Base-by-base conservation (phyloP, 2,797 vertebrate genomes). In the Anabacerthia variegaticeps region DNA sequence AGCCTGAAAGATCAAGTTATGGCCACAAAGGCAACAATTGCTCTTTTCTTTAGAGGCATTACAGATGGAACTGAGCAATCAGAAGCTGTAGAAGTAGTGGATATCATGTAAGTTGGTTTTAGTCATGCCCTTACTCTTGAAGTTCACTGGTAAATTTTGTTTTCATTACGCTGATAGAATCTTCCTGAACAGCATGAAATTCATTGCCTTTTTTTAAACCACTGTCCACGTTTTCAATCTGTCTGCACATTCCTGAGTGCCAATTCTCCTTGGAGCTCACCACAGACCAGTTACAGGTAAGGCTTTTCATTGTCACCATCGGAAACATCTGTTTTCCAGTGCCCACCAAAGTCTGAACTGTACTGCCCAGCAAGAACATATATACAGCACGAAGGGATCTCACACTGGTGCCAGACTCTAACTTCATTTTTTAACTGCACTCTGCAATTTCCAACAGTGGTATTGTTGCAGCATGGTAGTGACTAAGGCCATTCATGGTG, bases 401-500 rank as follows among this genome's bases (percentile, higher is more conserved):
- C 63, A 44, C 27, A 15, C 75, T 39, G 28, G 41, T 58, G 41
- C n/a, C 73, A 79, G 84, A 85, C 63, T n/a, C 65, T 28, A 36
- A 63, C 54, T 79, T 86, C 17, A 39, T 46, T 82, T 78, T 77
- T 30, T 49, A 89, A 71, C 77, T 49, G 48, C 43, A 18, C 26
- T 87, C 63, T 59, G 54, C 93, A 39, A 8, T 73, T 86, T 39
- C 62, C 49, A 21, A 27, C 23, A 51, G 56, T 7, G 20, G 19
- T 85, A 88, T 74, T 82, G 28, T 19, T 93, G 80, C 88, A 77
- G 73, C 80, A 36, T 48, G 27, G 58, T 51, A 86, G 77, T 55
- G 90, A 67, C 98, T 99, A 99, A 99, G 99, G 99, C 99, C 99
- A 99, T 98, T 99, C 99, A 1, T 99, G 99, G 98, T 99, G 99